A percentile compares a stretch with the other conserved stretches of the same genome.
Evolutionary conservation across 2,113 vertebrate genomes (phyloP).

Genomic region (Ia io): DNA sequence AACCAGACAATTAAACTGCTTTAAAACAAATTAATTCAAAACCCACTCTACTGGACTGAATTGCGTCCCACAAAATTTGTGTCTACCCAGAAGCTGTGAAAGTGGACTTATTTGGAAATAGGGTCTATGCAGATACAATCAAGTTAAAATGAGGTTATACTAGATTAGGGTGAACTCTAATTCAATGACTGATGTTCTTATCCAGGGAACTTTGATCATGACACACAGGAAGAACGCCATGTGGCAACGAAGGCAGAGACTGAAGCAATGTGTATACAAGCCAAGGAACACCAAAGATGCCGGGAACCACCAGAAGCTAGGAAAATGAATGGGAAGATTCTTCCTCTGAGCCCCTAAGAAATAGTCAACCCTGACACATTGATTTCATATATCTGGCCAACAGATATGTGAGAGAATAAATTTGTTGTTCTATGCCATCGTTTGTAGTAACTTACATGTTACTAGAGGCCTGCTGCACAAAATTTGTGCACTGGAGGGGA

Average conservation of each 20-base stretch:
- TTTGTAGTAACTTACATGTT: not conserved
- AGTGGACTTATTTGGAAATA: not conserved
- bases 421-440: not conserved
- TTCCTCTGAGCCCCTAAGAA: not conserved
- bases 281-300: not conserved
- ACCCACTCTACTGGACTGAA: not conserved
- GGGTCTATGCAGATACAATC: not conserved
- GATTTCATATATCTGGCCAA: not conserved
- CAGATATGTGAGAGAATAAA: not conserved
- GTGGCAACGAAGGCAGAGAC: not conserved
- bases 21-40: conserved; percentile 28
- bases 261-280: not conserved
- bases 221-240: not conserved
- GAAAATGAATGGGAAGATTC: not conserved
- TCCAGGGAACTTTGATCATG: not conserved
- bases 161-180: not conserved
- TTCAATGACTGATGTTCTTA: not conserved
- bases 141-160: not conserved
- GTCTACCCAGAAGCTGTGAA: not conserved
- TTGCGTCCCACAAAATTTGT: not conserved
- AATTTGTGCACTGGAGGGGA: too few relatives aligned
- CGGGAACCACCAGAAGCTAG: not conserved
- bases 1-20: conserved; percentile 4
- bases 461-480: too few relatives aligned
- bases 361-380: not conserved